Conservation (phyloP, 2,888 invertebrate genomes). For the Ethmia dodecea region DNA sequence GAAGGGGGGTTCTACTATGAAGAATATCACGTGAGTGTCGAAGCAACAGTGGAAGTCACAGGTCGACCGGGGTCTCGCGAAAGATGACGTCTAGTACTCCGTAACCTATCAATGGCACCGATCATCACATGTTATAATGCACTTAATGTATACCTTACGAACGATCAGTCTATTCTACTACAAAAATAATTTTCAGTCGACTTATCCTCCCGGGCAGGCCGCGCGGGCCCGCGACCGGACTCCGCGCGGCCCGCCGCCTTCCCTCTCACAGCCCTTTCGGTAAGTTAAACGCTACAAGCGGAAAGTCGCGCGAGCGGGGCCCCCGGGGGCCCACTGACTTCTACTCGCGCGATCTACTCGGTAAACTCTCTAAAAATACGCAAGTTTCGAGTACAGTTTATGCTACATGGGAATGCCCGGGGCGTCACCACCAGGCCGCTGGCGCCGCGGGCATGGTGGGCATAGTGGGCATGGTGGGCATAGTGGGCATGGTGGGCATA, state of each 20-base stretch:
- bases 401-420: constrained; percentile 29
- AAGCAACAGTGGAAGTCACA: constrained; percentile 71
- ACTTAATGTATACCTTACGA: constrained; percentile 58
- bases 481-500: constrained; percentile 25
- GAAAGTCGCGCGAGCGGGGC: constrained; percentile 17
- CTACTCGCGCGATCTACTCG: constrained; percentile 25
- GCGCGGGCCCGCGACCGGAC: constrained; percentile 22
- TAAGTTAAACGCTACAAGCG: constrained; percentile 27
- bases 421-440: constrained; percentile 17
- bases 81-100: constrained; percentile 48
- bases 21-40: constrained; percentile 17
- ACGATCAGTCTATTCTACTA: constrained; percentile 76
- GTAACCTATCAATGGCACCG: constrained; percentile 76
- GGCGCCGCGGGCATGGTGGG: constrained; percentile 44
- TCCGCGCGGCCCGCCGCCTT: constrained; percentile 21
- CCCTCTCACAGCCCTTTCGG: constrained; percentile 49
- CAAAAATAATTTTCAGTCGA: constrained; percentile 77
- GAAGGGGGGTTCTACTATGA: not conserved
- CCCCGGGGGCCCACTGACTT: constrained; percentile 2
- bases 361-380: constrained; percentile 61
- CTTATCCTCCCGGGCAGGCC: constrained; percentile 57
- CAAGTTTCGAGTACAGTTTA: constrained; percentile 32
- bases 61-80: constrained; percentile 40
- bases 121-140: constrained; percentile 76
- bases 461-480: constrained; percentile 17